A percentile compares a stretch with the other conserved stretches of the same genome.
Conservation (phyloP, 2,888 invertebrate genomes). For the Bibio marci region DNA sequence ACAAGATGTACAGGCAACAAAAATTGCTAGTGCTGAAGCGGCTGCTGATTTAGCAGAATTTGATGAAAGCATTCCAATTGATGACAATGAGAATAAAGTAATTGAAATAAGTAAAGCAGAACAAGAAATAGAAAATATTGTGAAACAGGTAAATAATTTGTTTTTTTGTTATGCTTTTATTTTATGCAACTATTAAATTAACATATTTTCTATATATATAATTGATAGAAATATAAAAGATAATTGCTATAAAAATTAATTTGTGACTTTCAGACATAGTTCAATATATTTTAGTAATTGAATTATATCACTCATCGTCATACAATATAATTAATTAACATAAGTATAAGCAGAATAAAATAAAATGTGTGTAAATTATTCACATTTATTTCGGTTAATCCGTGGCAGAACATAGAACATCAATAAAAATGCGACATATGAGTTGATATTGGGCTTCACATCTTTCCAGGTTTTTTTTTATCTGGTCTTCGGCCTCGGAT, state of each 20-base stretch:
- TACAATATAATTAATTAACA: too few relatives aligned
- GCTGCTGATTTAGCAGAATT: constrained; percentile 85
- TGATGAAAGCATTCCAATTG: constrained; percentile 84
- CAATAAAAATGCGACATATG: too few relatives aligned
- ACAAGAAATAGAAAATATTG: constrained; percentile 49
- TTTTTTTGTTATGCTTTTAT: background rate
- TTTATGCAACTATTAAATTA: constrained; percentile 4
- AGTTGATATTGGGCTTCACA: too few relatives aligned
- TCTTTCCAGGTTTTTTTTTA: too few relatives aligned
- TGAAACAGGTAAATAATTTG: constrained; percentile 41
- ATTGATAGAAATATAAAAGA: too few relatives aligned
- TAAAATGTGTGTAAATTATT: too few relatives aligned
- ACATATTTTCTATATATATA: constrained; percentile 1
- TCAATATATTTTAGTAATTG: constrained; percentile 16
- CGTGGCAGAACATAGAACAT: too few relatives aligned
- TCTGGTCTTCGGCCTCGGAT: too few relatives aligned
- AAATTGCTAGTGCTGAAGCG: constrained; percentile 76
- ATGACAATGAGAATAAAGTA: constrained; percentile 36
- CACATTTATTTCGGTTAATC: too few relatives aligned
- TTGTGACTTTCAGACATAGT: constrained; percentile 25
- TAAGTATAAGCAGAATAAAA: too few relatives aligned
- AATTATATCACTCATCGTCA: constrained; percentile 28
- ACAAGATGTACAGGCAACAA: constrained; percentile 81
- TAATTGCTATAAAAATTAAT: background rate
- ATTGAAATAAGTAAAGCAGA: constrained; percentile 54